Evolutionary conservation across 2,113 vertebrate genomes (phyloP), one percentile per base, ranked within the genome.

Genomic region (Colaptes auratus): DNA sequence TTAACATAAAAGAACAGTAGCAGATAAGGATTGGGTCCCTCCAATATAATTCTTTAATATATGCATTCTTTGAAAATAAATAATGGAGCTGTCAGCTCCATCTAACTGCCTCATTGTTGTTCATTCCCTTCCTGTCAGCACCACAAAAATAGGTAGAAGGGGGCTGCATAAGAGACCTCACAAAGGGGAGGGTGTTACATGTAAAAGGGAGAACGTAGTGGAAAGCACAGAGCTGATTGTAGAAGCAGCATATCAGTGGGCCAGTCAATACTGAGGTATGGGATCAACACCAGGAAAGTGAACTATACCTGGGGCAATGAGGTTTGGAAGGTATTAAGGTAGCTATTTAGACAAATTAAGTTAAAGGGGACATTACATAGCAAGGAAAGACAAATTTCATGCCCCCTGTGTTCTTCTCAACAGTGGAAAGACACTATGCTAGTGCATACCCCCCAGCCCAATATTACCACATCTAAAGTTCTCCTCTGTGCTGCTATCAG

Each of bases 61-160:
- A 82, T 12, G 42, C 36, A 82, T 86, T 89, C 39, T 92, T n/a
- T 67, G 74, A 75, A 94, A 91, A 79, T 76, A 85, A 79, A 82
- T 73, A 85, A 27, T 80, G 69, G 71, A 89, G 76, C 53, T 66
- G 6, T 70, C 71, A 89, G 18, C 31, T 82, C 50, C 74, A 75
- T 72, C 74, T 73, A 78, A 75, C 61, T 78, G 65, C 61, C 50
- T 89, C 64, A 64, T 66, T 87, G 86, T 36, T 60, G 42, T 61
- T 82, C 55, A 36, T 58, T 85, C 21, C 0, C 79, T 92, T 94
- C 67, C 60, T 89, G 60, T 52, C 64, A 85, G 72, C 23, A 39
- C 17, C 48, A 80, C 55, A 92, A 73, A 92, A 90, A 70, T 56
- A 84, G 35, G 69, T 31, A 16, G 66, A 72, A 81, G 20, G 17